These are phyloP conservation scores for Helicoverpa assulta DNA, from an alignment of 2,888 invertebrate species.

Conservation along the genomic window DNA sequence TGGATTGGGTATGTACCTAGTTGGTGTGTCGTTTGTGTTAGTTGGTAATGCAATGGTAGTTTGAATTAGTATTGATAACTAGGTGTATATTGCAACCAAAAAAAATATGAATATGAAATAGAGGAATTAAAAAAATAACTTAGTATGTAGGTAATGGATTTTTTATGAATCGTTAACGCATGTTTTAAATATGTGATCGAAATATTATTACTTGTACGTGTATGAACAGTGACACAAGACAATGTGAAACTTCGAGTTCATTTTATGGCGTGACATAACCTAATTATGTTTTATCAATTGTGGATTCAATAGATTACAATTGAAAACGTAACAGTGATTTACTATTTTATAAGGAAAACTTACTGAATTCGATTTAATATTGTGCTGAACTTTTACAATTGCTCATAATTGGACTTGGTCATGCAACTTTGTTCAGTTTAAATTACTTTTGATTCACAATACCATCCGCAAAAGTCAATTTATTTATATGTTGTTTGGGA, in stretches of 20 bases:
- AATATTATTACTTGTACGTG: too few species aligned
- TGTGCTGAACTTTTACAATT: constrained; percentile 11
- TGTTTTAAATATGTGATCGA: too few species aligned
- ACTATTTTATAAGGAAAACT: constrained; percentile 7
- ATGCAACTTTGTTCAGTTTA: not conserved
- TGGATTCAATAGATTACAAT: constrained; percentile 14
- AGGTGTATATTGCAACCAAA: too few species aligned
- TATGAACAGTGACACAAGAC: not conserved
- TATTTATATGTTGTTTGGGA: not conserved
- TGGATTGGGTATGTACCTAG: constrained; percentile 1
- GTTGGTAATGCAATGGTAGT: not conserved
- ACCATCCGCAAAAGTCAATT: not conserved
- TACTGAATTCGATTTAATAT: constrained; percentile 9
- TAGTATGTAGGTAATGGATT: too few species aligned
- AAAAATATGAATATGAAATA: too few species aligned
- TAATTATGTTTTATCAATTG: constrained; percentile 5
- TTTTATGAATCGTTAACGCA: too few species aligned
- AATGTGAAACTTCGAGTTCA: not conserved
- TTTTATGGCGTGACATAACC: constrained; percentile 14
- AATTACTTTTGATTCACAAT: constrained; percentile 18
- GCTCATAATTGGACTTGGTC: constrained; percentile 18
- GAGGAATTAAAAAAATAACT: too few species aligned
- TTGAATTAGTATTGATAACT: too few species aligned
- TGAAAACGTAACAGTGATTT: constrained; percentile 7
- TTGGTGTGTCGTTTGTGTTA: not conserved